Conservation (phyloP, 2,797 vertebrate species). For the Cyprinodon diabolis region DNA sequence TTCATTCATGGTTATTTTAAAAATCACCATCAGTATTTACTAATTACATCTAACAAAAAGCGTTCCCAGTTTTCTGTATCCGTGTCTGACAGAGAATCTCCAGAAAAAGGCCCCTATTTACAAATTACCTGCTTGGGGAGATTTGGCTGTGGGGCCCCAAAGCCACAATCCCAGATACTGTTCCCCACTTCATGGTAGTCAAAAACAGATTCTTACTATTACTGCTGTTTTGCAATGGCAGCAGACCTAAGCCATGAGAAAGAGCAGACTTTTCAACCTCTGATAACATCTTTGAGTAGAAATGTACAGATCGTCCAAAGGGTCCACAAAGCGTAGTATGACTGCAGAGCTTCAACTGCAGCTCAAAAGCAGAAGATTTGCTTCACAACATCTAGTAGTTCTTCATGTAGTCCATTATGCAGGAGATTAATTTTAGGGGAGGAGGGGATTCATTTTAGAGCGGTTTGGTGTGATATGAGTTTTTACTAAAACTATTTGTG, state of each 20-base stretch:
- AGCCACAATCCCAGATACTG: constrained; percentile 73
- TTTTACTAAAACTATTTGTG: background rate
- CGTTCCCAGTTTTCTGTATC: constrained; percentile 36
- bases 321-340: constrained; percentile 39
- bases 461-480: background rate
- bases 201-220: constrained; percentile 75
- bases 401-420: background rate
- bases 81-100: constrained; percentile 54
- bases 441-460: background rate
- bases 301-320: constrained; percentile 50
- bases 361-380: constrained; percentile 9
- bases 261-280: constrained; percentile 49
- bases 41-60: constrained; percentile 25
- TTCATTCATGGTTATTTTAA: constrained; percentile 22
- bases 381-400: background rate
- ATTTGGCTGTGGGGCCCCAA: constrained; percentile 46
- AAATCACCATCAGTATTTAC: constrained; percentile 21
- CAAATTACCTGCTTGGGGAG: constrained; percentile 46
- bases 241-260: constrained; percentile 55
- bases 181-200: constrained; percentile 56
- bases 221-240: constrained; percentile 66
- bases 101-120: constrained; percentile 54
- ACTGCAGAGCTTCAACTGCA: constrained; percentile 32
- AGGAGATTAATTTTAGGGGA: constrained; percentile 14
- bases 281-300: constrained; percentile 71